Evolutionary conservation across 2,113 vertebrate genomes (phyloP), one percentile per base, ranked within the genome.

Genomic region (Lasiurus cinereus): DNA sequence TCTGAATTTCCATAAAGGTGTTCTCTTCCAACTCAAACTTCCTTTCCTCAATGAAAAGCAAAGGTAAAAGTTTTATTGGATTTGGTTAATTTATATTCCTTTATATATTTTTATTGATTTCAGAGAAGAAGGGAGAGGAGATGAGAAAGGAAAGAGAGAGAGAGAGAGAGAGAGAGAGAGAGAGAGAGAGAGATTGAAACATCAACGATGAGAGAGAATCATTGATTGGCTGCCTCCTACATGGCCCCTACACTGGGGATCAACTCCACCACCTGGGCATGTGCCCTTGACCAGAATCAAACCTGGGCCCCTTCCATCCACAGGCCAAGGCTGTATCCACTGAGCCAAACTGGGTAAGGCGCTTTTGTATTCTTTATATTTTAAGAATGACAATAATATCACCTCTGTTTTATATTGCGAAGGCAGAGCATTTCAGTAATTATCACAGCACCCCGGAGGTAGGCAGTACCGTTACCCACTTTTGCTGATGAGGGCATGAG

Each of bases 401-500:
- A 66, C 5, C 77, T 36, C n/a, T 78, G 22, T 85, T 78, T 92
- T 66, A 83, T 52, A 72, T 8, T 77, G 62, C 52, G 46, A 94
- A 73, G 39, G 13, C 29, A 31, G 31, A 87, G 7, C 86, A 90
- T 79, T 90, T 82, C 54, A 86, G 46, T 52, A 33, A 86, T 59
- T 56, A 62, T 73, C 36, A 69, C 14, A 76, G 16, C 21, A 33
- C n/a, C 22, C 27, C 72, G 18, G 39, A n/a, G 46, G 27, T 14
- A 59, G n/a, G 46, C 52, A 31, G 33, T 69, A 77, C 0, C 70
- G 64, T 56, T 52, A 54, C 9, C 16, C 21, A 14, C 48, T 59
- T 64, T 90, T 86, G 67, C 22, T n/a, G 64, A 83, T 33, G 70
- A 88, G 48, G 43, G 87, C 87, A 84, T 13, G 50, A 96, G 69